phyloP scores from a whole-genome alignment of 2,797 vertebrate genomes.

The Bufotes viridis region DNA sequence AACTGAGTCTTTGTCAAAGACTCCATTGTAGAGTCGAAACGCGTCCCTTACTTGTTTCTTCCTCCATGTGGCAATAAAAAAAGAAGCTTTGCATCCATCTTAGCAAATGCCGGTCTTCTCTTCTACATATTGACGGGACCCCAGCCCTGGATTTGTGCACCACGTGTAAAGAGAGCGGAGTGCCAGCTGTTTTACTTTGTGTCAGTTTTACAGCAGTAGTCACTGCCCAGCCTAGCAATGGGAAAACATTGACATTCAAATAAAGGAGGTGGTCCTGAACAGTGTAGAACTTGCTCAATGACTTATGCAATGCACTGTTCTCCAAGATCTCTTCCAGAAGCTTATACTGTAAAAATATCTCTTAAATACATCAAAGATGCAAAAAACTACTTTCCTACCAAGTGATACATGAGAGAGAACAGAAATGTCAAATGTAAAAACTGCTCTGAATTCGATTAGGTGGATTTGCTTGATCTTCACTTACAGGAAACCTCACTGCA shows the following conservation, averaged over 20 bases:
- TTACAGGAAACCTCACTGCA: not conserved
- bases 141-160: too few species aligned
- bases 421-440: conserved; percentile 4
- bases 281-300: not conserved
- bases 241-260: not conserved
- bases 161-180: too few species aligned
- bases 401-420: not conserved
- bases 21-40: too few species aligned
- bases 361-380: not conserved
- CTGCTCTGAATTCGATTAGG: not conserved
- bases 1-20: too few species aligned
- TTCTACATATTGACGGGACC: too few species aligned
- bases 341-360: not conserved
- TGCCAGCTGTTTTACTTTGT: too few species aligned
- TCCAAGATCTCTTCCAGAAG: not conserved
- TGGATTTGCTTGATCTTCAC: not conserved
- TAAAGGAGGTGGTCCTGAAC: not conserved
- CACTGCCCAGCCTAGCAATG: too few species aligned
- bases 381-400: not conserved
- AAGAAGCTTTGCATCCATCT: too few species aligned
- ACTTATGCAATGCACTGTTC: not conserved
- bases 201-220: too few species aligned
- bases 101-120: too few species aligned
- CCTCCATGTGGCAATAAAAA: too few species aligned
- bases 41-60: too few species aligned